Evolutionary conservation across 2,113 vertebrate genomes (phyloP).

Genomic region (Corythaeola cristata): DNA sequence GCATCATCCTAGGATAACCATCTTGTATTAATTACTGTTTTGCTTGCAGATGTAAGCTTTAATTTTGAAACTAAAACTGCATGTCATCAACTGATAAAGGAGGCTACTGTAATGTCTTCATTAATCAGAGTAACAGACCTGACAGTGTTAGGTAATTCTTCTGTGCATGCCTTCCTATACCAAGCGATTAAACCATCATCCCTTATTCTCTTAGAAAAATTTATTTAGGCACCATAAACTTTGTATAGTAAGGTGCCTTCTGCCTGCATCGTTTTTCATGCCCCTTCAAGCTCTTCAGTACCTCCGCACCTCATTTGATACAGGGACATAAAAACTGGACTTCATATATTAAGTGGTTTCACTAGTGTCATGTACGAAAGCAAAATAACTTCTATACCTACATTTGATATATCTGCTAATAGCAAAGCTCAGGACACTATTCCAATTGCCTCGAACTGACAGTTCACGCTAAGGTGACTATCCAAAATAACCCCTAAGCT

Average conservation of each 20-base stretch:
- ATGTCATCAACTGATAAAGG: background rate
- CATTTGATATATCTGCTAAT: background rate
- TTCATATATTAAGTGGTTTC: background rate
- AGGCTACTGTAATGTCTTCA: background rate
- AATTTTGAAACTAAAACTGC: conserved; percentile 1
- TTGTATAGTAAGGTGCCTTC: background rate
- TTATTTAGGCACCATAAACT: background rate
- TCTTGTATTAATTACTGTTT: background rate
- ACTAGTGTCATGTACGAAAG: background rate
- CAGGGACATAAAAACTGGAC: background rate
- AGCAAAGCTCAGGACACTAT: background rate
- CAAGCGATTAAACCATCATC: background rate
- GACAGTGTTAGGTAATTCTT: background rate
- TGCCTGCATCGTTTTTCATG: background rate
- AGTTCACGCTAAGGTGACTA: background rate
- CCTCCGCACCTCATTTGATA: background rate
- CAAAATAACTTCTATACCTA: background rate
- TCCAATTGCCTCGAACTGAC: background rate
- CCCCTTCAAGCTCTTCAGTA: background rate
- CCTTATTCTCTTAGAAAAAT: background rate
- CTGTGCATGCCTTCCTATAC: background rate
- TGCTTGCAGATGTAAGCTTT: background rate
- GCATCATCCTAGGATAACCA: background rate
- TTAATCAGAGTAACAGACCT: background rate
- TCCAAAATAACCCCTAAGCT: background rate